Evolutionary conservation across 2,797 vertebrate species (phyloP).

Genomic region (Neoniphon sammara): DNA sequence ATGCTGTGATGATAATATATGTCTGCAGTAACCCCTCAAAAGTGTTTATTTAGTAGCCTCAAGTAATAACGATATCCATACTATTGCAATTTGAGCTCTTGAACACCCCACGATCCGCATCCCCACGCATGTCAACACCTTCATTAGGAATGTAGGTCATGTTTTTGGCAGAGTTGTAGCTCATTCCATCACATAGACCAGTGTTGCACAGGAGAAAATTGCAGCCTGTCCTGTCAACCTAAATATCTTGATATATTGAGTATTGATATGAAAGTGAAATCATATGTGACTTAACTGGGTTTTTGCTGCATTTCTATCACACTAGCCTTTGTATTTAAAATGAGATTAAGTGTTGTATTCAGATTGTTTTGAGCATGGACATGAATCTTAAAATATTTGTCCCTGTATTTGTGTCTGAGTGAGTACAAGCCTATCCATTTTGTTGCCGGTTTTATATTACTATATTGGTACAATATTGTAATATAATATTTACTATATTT

Average conservation of each 20-base stretch:
- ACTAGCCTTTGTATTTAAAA: background rate
- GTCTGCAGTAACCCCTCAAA: slow-evolving; percentile 44
- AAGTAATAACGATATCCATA: slow-evolving; percentile 70
- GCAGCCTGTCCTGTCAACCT: slow-evolving; percentile 33
- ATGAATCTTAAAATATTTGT: background rate
- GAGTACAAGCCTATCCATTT: background rate
- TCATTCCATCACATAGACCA: slow-evolving; percentile 69
- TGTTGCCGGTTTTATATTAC: slow-evolving; percentile 8
- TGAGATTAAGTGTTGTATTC: background rate
- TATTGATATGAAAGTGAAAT: background rate
- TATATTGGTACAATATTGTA: background rate
- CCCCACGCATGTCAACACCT: slow-evolving; percentile 78
- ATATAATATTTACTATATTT: background rate
- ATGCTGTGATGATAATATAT: slow-evolving; percentile 26
- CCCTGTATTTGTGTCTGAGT: background rate
- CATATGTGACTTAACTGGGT: background rate
- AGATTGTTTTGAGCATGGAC: background rate
- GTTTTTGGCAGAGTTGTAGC: slow-evolving; percentile 73
- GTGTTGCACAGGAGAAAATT: slow-evolving; percentile 51
- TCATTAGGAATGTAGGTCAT: slow-evolving; percentile 80
- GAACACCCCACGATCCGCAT: slow-evolving; percentile 67
- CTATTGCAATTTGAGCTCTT: slow-evolving; percentile 72
- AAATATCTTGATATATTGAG: slow-evolving; percentile 26
- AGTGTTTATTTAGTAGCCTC: slow-evolving; percentile 39
- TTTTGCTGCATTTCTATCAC: background rate